A percentile compares a stretch with the other conserved stretches of the same genome.
phyloP scores from a whole-genome alignment of 2,797 vertebrate genomes.

The Sebastes wilsoni region DNA sequence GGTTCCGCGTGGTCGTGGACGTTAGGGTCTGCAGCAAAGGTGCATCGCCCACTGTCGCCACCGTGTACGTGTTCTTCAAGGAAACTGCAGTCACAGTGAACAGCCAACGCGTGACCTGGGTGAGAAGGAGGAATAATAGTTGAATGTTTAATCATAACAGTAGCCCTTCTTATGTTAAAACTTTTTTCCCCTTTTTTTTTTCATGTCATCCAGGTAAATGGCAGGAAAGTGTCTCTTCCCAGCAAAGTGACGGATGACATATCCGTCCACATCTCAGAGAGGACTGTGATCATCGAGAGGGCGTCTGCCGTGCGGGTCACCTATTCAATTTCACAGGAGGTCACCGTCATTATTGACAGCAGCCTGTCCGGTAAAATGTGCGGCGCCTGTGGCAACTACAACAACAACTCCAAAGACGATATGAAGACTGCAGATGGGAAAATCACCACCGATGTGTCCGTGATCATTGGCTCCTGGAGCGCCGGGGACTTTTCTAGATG shows the following conservation, averaged over 20 bases:
- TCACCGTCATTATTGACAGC: constrained; percentile 63
- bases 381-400: constrained; percentile 86
- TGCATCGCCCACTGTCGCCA: not conserved
- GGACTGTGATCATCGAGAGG: constrained; percentile 64
- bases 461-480: constrained; percentile 74
- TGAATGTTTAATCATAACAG: not conserved
- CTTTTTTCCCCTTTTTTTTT: not conserved
- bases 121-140: constrained; percentile 61
- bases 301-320: constrained; percentile 67
- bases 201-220: constrained; percentile 76
- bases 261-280: constrained; percentile 60
- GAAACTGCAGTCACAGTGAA: constrained; percentile 74
- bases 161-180: not conserved
- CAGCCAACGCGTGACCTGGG: constrained; percentile 75
- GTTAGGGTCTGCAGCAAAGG: constrained; percentile 63
- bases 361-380: constrained; percentile 72
- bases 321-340: constrained; percentile 64
- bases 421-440: constrained; percentile 60
- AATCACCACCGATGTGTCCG: constrained; percentile 45
- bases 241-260: constrained; percentile 43
- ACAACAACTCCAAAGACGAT: constrained; percentile 74
- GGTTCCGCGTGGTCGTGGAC: constrained; percentile 84
- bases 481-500: constrained; percentile 82
- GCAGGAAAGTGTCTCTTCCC: constrained; percentile 73
- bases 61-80: constrained; percentile 75